phyloP scores from a whole-genome alignment of 1,140 invertebrate genomes.

The Papilio helenus region DNA sequence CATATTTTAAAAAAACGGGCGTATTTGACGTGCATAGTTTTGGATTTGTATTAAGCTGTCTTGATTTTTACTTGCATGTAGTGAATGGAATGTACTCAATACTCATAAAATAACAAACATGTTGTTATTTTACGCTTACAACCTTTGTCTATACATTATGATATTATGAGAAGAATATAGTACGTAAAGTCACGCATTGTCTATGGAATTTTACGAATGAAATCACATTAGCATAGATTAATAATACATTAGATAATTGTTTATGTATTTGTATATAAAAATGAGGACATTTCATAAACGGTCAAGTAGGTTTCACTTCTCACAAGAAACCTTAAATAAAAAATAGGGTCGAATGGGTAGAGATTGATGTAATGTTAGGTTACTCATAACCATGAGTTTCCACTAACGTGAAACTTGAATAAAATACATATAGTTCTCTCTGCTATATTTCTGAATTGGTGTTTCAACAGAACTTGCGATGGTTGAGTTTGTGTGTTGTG shows the following conservation, averaged over 20 bases:
- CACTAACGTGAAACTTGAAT: too few species aligned
- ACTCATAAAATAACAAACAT: conserved; percentile 6
- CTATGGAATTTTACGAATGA: background rate
- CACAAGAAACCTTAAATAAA: background rate
- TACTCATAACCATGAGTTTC: too few species aligned
- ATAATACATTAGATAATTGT: background rate
- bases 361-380: too few species aligned
- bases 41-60: background rate
- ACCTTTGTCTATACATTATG: background rate
- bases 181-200: background rate
- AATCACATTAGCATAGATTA: background rate
- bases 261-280: background rate
- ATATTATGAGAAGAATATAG: background rate
- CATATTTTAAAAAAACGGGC: too few species aligned
- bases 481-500: background rate
- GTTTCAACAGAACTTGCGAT: background rate
- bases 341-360: too few species aligned
- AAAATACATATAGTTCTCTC: too few species aligned
- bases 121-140: background rate
- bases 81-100: background rate
- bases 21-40: too few species aligned
- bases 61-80: background rate
- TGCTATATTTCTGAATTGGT: background rate
- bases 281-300: background rate
- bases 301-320: background rate